Base-by-base conservation (phyloP, 2,797 vertebrate genomes). In the Clarias fuscus region DNA sequence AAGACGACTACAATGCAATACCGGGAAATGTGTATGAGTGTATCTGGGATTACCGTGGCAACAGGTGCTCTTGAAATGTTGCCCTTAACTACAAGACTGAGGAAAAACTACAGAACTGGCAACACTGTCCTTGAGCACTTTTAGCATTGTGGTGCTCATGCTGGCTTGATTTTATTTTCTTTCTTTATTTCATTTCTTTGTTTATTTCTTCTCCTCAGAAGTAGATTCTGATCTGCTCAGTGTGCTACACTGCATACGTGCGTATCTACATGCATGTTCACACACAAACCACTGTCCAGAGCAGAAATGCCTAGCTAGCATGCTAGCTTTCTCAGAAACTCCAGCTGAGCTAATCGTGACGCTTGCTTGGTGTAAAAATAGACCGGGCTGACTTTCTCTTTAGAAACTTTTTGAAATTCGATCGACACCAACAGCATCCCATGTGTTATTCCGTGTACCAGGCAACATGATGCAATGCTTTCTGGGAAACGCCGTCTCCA, bases 331-430 rank as follows among this genome's bases (percentile, higher is more conserved):
- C 48, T 27, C 24, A 8, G 73, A 76, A 56, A 30, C 48, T 56
- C 7, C 73, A 76, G 48, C 13, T 18, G 7, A 78, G 75, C 27
- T 5, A 78, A 59, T 8, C 4, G 27, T 22, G 56, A 37, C 56
- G 1, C 17, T 78, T 8, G 17, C 10, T 11, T 40, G 30, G 30
- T 7, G 56, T 79, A 79, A 62, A 79, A 79, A 79, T 62, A 79
- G 30, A 30, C 30, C 5, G 15, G 4, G 75, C 17, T 78, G 76
- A 78, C 27, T 33, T 59, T 78, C 76, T 61, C 56, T 20, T 33
- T 59, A 61, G 76, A 37, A 78, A 78, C 11, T 1, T 79, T 48
- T 33, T 59, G 75, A 78, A 59, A 78, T 78, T 40, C 18, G 56
- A 78, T 78, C 56, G 22, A 78, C 15, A 6, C 37, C 37, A 79